Percentiles rank a stretch among this genome's conserved stretches.
phyloP scores from a whole-genome alignment of 1,140 invertebrate genomes.

The Trinorchestia longiramus region DNA sequence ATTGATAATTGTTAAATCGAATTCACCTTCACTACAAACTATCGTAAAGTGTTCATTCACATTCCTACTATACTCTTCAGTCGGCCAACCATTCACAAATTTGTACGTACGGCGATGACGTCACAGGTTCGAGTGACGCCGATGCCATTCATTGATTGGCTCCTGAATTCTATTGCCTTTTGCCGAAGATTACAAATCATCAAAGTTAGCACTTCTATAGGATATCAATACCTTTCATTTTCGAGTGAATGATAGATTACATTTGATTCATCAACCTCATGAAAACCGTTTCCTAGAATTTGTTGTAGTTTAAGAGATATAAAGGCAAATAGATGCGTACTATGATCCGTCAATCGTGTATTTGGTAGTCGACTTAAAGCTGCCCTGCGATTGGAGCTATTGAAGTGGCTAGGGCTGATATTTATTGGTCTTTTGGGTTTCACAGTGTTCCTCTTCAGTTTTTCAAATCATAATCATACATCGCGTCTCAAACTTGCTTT shows the following conservation, averaged over 20 bases:
- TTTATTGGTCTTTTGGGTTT: constrained; percentile 14
- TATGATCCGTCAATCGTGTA: constrained; percentile 55
- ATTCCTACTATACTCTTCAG: neutral
- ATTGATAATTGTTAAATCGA: neutral
- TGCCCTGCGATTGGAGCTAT: constrained; percentile 52
- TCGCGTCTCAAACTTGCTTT: neutral
- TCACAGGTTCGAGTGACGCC: constrained; percentile 17
- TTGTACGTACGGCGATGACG: neutral
- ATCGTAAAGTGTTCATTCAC: neutral
- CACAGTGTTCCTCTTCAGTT: neutral
- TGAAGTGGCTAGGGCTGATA: constrained; percentile 37
- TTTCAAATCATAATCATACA: neutral
- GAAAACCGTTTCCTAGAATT: neutral
- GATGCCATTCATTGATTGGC: constrained; percentile 53
- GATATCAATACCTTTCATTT: neutral
- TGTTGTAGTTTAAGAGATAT: constrained; percentile 7
- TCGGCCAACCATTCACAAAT: constrained; percentile 11
- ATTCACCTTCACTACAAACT: neutral
- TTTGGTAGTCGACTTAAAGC: constrained; percentile 54
- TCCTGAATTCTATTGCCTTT: constrained; percentile 44
- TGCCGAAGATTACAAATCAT: constrained; percentile 7
- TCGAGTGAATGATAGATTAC: neutral
- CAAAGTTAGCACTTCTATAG: neutral
- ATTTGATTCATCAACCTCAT: neutral
- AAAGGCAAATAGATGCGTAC: neutral